Percentiles rank a stretch among this genome's conserved stretches.
Conservation (phyloP, 2,797 vertebrate species). For the Muraenolepis orangiensis region DNA sequence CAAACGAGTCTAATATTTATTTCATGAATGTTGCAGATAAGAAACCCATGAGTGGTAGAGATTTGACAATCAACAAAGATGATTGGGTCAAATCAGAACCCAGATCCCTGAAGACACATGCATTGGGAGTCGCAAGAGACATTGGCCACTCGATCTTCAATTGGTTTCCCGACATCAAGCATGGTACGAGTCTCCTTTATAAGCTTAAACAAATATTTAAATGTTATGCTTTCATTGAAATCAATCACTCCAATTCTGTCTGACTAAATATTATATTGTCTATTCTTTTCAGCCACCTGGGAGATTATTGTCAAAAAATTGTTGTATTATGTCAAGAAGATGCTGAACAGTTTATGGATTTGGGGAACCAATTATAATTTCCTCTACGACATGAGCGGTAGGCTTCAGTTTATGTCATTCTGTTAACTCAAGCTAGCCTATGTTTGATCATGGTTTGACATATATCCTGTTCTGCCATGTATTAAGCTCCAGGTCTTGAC, state of each 20-base stretch:
- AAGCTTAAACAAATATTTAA: neutral
- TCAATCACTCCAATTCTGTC: neutral
- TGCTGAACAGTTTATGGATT: neutral
- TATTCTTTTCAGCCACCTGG: neutral
- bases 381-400: neutral
- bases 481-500: neutral
- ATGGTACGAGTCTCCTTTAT: neutral
- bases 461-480: neutral
- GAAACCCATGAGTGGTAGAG: neutral
- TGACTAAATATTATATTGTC: neutral
- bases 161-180: neutral
- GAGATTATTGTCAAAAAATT: neutral
- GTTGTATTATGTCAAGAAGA: neutral
- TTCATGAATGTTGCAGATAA: neutral
- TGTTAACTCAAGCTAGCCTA: neutral
- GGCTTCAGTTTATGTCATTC: neutral
- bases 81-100: neutral
- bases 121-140: neutral
- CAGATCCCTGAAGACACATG: neutral
- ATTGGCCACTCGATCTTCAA: neutral
- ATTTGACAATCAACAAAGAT: neutral
- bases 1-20: neutral
- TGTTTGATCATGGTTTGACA: neutral
- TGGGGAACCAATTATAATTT: constrained; percentile 12
- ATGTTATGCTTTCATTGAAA: neutral